Evolutionary conservation across 2,113 vertebrate species (phyloP).

Genomic region (Haemorhous mexicanus): DNA sequence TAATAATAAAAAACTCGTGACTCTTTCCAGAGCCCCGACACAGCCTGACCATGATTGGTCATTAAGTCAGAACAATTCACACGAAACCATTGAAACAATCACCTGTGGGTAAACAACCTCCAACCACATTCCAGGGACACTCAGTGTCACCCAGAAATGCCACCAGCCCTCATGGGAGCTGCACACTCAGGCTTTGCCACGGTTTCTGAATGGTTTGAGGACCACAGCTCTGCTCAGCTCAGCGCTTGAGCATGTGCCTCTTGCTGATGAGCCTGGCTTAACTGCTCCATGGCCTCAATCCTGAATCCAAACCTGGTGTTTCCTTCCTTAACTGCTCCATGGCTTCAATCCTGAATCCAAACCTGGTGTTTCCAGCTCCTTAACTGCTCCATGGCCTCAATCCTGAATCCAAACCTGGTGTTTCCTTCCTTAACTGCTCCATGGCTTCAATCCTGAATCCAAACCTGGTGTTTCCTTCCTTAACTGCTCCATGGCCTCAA

Average conservation of each 20-base stretch:
- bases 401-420: neutral
- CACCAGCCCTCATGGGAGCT: neutral
- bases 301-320: neutral
- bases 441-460: no score
- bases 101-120: no score
- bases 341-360: neutral
- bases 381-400: neutral
- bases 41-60: no score
- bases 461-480: neutral
- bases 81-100: no score
- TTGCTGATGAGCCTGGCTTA: neutral
- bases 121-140: neutral
- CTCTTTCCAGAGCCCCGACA: no score
- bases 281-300: neutral
- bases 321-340: neutral
- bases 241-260: neutral
- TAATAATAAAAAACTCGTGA: no score
- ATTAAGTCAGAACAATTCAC: no score
- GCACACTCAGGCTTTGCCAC: neutral
- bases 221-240: neutral
- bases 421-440: neutral
- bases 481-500: neutral
- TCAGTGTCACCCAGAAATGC: neutral
- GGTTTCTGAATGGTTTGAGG: rapidly evolving
- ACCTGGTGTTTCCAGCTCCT: neutral